Evolutionary conservation across 1,140 invertebrate species (phyloP).

Genomic region (Heliconius nattereri): DNA sequence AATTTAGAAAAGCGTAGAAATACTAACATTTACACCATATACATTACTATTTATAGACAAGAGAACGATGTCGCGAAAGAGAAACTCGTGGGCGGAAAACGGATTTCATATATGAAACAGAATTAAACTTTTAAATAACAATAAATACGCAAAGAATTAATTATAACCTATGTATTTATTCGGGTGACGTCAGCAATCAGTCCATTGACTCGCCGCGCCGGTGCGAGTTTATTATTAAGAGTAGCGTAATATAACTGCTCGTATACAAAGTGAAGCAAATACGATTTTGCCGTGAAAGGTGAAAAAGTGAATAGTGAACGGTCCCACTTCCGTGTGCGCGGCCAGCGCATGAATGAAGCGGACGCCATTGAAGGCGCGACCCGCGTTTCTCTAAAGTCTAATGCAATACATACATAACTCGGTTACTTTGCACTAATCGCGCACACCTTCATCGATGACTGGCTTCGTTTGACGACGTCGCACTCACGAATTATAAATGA

Average conservation of each 20-base stretch:
- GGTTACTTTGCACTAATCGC: constrained; percentile 44
- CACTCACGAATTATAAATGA: constrained; percentile 54
- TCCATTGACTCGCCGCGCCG: constrained; percentile 30
- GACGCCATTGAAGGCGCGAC: constrained; percentile 59
- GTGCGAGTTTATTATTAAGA: constrained; percentile 17
- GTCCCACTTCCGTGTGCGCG: constrained; percentile 48
- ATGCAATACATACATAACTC: constrained; percentile 57
- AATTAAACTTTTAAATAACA: constrained; percentile 21
- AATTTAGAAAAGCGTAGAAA: constrained; percentile 24
- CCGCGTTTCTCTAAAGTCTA: constrained; percentile 63
- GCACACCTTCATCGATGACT: constrained; percentile 43
- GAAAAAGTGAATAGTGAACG: constrained; percentile 50
- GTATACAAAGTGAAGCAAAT: constrained; percentile 30
- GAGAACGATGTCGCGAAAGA: constrained; percentile 56
- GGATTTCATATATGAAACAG: constrained; percentile 27
- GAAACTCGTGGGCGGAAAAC: constrained; percentile 49
- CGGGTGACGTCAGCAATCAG: constrained; percentile 24
- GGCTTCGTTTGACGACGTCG: constrained; percentile 38
- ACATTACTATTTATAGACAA: constrained; percentile 65
- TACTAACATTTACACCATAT: constrained; percentile 61
- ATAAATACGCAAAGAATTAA: constrained; percentile 18
- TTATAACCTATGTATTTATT: background rate
- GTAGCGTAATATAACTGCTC: constrained; percentile 21
- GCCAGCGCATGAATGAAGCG: constrained; percentile 62
- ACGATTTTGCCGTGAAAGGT: constrained; percentile 25